Evolutionary conservation across 2,797 vertebrate genomes (phyloP).

Genomic region (Macropus fuliginosus): DNA sequence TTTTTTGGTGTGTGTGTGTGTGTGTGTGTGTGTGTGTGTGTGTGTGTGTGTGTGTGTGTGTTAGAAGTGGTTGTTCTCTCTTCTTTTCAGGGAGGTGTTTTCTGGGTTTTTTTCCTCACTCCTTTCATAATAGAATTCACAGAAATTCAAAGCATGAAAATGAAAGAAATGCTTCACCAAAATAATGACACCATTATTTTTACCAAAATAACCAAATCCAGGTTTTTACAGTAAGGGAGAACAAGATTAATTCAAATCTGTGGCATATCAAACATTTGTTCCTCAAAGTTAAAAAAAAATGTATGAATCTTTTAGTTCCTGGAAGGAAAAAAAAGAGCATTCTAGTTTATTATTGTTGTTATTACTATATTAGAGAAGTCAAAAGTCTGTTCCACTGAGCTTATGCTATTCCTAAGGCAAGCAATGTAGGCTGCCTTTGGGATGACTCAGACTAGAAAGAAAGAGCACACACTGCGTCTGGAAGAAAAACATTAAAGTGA

Average conservation of each 20-base stretch:
- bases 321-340: neutral
- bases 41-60: neutral
- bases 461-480: neutral
- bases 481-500: neutral
- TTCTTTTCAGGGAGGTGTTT: conserved; percentile 41
- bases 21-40: neutral
- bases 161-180: conserved; percentile 63
- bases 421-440: neutral
- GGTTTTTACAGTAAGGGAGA: neutral
- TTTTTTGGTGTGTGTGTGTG: neutral
- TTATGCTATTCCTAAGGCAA: neutral
- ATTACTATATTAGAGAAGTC: conserved; percentile 36
- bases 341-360: conserved; percentile 31
- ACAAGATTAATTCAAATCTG: neutral
- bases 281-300: conserved; percentile 27
- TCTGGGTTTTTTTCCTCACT: conserved; percentile 31
- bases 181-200: conserved; percentile 26
- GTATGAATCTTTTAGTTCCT: neutral
- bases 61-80: neutral
- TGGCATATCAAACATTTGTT: neutral
- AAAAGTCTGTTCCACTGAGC: neutral
- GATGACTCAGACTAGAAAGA: conserved; percentile 21
- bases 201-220: conserved; percentile 19
- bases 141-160: conserved; percentile 46
- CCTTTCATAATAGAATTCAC: conserved; percentile 55